phyloP scores from a whole-genome alignment of 2,888 invertebrate species.

The Cecidostiba fungosa region DNA sequence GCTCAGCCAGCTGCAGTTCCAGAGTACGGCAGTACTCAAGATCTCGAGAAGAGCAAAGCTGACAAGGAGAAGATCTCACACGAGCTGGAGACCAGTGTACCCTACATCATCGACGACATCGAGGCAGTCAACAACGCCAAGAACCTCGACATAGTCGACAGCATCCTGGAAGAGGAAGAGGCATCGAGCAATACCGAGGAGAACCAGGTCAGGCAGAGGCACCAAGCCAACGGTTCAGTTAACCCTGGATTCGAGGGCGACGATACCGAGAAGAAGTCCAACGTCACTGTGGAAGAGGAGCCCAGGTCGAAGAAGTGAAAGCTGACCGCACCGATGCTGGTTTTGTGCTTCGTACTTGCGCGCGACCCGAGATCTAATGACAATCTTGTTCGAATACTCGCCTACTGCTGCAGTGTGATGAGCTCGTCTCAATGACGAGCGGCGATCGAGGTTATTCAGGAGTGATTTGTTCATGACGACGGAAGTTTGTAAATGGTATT shows the following conservation, averaged over 20 bases:
- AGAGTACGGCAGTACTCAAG: conserved; percentile 64
- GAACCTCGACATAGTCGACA: conserved; percentile 72
- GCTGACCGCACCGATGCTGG: neutral
- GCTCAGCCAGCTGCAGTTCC: conserved; percentile 63
- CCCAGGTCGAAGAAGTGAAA: conserved; percentile 60
- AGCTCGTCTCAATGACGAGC: neutral
- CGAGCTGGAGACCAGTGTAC: conserved; percentile 54
- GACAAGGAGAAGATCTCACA: conserved; percentile 58
- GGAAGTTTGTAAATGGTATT: neutral
- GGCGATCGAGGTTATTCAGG: too few relatives aligned
- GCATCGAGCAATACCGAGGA: conserved; percentile 26
- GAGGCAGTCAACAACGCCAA: conserved; percentile 72
- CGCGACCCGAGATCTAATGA: too few relatives aligned
- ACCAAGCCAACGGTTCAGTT: conserved; percentile 62
- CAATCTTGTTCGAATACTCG: neutral
- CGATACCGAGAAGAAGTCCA: conserved; percentile 62
- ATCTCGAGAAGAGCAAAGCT: conserved; percentile 27
- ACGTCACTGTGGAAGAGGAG: conserved; percentile 70
- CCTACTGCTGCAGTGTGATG: neutral
- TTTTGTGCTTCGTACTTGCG: conserved; percentile 14
- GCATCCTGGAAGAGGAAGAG: conserved; percentile 15
- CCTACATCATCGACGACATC: conserved; percentile 62
- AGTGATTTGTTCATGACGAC: too few relatives aligned
- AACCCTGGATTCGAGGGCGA: conserved; percentile 68
- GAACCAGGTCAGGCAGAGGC: conserved; percentile 43